Percentiles rank a stretch among this genome's conserved stretches.
phyloP scores from a whole-genome alignment of 1,140 invertebrate species.

The Meloidogyne floridensis region DNA sequence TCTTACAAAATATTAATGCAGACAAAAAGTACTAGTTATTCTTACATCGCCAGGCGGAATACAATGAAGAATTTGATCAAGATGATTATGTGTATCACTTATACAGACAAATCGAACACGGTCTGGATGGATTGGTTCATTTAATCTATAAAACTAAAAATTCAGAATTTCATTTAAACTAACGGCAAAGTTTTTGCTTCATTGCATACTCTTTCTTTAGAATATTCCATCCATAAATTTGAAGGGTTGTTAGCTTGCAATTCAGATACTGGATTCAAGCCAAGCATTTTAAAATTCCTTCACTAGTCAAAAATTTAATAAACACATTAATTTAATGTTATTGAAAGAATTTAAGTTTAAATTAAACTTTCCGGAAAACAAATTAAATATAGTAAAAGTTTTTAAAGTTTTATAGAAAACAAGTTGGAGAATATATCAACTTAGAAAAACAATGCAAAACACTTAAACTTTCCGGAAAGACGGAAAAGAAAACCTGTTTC shows the following conservation, averaged over 20 bases:
- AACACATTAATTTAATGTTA: too few relatives aligned
- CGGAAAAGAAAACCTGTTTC: too few relatives aligned
- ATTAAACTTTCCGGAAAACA: too few relatives aligned
- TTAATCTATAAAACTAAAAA: slow-evolving; percentile 29
- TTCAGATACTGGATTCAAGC: neutral
- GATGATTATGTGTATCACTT: slow-evolving; percentile 55
- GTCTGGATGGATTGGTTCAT: slow-evolving; percentile 42
- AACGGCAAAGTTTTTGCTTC: slow-evolving; percentile 10
- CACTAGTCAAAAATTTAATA: too few relatives aligned
- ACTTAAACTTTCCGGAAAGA: too few relatives aligned
- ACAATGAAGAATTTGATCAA: slow-evolving; percentile 41
- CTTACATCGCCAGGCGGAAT: slow-evolving; percentile 49
- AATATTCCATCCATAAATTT: slow-evolving; percentile 10
- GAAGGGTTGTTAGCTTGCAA: neutral
- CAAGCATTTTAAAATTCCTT: neutral
- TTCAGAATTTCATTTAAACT: neutral
- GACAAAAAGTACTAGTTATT: neutral
- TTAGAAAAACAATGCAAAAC: too few relatives aligned
- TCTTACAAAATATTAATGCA: too few relatives aligned
- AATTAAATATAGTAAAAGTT: too few relatives aligned
- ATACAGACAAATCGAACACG: slow-evolving; percentile 53
- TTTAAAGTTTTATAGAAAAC: too few relatives aligned
- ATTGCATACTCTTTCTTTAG: slow-evolving; percentile 26
- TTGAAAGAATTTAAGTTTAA: too few relatives aligned
- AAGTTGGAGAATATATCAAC: too few relatives aligned